Evolutionary conservation across 2,113 vertebrate species (phyloP).

Genomic region (Syngnathus scovelli): DNA sequence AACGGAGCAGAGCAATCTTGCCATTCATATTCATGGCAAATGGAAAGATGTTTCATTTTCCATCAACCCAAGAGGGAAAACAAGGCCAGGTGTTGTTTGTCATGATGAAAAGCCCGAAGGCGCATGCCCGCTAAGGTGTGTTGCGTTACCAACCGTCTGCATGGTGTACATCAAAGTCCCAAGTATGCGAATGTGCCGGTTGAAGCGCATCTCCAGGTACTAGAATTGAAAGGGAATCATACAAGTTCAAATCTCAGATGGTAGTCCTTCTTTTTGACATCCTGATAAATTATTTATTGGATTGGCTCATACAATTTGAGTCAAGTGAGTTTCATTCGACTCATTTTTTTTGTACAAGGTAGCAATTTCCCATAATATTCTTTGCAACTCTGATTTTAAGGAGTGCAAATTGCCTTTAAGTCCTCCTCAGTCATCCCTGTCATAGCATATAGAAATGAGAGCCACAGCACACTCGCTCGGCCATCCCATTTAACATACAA

Average conservation of each 20-base stretch:
- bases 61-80: constrained; percentile 31
- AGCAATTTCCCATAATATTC: too few relatives aligned
- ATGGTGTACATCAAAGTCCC: constrained; percentile 74
- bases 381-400: too few relatives aligned
- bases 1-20: constrained; percentile 16
- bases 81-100: constrained; percentile 31
- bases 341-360: too few relatives aligned
- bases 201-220: constrained; percentile 75
- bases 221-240: constrained; percentile 42
- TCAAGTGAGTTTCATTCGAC: too few relatives aligned
- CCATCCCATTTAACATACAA: too few relatives aligned
- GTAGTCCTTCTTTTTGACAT: not conserved
- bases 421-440: too few relatives aligned
- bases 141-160: constrained; percentile 69
- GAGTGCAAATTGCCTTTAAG: too few relatives aligned
- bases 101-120: not conserved
- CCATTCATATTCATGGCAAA: constrained; percentile 33
- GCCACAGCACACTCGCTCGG: too few relatives aligned
- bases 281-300: not conserved
- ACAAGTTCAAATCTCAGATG: not conserved
- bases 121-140: not conserved
- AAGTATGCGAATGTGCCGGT: constrained; percentile 58
- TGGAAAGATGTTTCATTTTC: constrained; percentile 9
- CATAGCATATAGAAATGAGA: too few relatives aligned
- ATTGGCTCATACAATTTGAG: too few relatives aligned